A percentile compares a stretch with the other conserved stretches of the same genome.
phyloP scores from a whole-genome alignment of 64 coral and sea anemone species.

The Porites lutea region DNA sequence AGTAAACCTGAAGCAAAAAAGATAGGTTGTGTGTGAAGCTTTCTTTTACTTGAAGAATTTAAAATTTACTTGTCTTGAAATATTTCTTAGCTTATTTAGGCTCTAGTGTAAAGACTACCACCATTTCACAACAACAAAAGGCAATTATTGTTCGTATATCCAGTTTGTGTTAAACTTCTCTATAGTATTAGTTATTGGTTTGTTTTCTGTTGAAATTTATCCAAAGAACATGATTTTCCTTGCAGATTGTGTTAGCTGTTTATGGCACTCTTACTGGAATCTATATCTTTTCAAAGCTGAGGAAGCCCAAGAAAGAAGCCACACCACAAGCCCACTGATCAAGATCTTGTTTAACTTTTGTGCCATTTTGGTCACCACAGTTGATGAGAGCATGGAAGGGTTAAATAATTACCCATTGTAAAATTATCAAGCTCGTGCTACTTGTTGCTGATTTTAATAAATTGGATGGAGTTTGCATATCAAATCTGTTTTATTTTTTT shows the following conservation, averaged over 20 bases:
- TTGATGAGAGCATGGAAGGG: not conserved
- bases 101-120: too few species aligned
- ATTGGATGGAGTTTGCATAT: not conserved
- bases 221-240: not conserved
- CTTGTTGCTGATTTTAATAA: not conserved
- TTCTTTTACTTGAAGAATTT: too few species aligned
- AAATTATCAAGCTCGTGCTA: not conserved
- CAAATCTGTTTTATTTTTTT: not conserved
- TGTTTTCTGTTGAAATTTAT: not conserved
- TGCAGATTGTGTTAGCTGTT: constrained; percentile 63
- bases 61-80: too few species aligned
- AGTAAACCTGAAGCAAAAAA: too few species aligned
- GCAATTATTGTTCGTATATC: too few species aligned
- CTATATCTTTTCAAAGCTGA: constrained; percentile 49
- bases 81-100: too few species aligned
- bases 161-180: not conserved
- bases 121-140: too few species aligned
- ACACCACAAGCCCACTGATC: constrained; percentile 14
- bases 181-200: not conserved
- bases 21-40: too few species aligned
- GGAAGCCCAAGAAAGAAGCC: constrained; percentile 58
- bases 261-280: constrained; percentile 56
- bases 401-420: not conserved
- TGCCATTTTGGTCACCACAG: not conserved
- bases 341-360: not conserved